These are phyloP conservation scores for Dunckerocampus dactyliophorus DNA, from an alignment of 2,113 vertebrate species.

Conservation along the genomic window DNA sequence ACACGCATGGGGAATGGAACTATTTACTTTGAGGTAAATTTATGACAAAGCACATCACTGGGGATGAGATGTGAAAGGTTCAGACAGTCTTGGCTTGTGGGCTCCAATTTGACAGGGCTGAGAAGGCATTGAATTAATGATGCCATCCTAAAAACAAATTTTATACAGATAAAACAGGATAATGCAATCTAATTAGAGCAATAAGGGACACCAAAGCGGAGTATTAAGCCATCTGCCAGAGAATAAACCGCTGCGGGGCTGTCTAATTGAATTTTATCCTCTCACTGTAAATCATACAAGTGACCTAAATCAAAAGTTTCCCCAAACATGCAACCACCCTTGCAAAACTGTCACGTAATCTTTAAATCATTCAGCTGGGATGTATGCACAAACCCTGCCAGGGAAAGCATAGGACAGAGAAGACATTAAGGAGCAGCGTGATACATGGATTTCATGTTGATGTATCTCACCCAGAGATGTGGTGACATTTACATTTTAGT, in stretches of 20 bases:
- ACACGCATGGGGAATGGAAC: conserved; percentile 25
- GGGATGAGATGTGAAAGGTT: conserved; percentile 47
- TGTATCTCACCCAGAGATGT: conserved; percentile 6
- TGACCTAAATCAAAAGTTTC: conserved; percentile 63
- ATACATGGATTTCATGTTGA: conserved; percentile 1
- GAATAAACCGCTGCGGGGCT: conserved; percentile 55
- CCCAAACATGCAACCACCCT: conserved; percentile 31
- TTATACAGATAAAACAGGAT: conserved; percentile 48
- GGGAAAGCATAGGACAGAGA: conserved; percentile 11
- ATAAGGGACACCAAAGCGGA: conserved; percentile 41
- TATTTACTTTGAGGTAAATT: conserved; percentile 50
- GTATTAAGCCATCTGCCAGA: conserved; percentile 60
- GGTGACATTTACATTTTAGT: conserved; percentile 9
- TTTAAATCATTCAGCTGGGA: conserved; percentile 35
- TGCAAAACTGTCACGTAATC: conserved; percentile 54
- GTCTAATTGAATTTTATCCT: conserved; percentile 62
- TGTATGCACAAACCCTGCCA: conserved; percentile 29
- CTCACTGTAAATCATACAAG: conserved; percentile 46
- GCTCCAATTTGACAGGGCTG: conserved; percentile 48
- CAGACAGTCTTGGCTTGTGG: conserved; percentile 50
- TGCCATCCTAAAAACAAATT: conserved; percentile 40
- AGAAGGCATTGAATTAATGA: conserved; percentile 57
- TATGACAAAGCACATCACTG: conserved; percentile 38
- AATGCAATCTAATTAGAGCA: conserved; percentile 58
- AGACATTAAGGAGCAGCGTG: conserved; percentile 11